Evolutionary conservation across 2,797 vertebrate genomes (phyloP).

Genomic region (Cossypha niveicapilla): DNA sequence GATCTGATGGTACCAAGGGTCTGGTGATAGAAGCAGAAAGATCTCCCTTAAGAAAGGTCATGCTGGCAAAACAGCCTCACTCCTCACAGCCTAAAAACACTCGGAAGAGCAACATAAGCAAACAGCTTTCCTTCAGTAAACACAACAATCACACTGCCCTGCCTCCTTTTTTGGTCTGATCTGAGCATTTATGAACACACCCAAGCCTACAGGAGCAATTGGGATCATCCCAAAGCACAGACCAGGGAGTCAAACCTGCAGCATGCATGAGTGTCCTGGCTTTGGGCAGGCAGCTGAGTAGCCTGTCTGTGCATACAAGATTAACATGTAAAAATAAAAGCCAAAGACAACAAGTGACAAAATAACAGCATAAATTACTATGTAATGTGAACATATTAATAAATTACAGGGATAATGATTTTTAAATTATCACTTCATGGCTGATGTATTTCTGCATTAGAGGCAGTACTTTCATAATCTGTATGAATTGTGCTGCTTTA

Average conservation of each 20-base stretch:
- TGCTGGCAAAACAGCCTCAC: not conserved
- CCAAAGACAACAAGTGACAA: not conserved
- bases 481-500: not conserved
- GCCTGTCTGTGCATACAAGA: not conserved
- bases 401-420: not conserved
- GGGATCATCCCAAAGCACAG: not conserved
- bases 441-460: not conserved
- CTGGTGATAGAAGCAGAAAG: not conserved
- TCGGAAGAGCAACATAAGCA: not conserved
- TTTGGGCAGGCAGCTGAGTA: not conserved
- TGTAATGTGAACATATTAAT: not conserved
- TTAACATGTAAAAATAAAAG: not conserved
- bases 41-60: not conserved
- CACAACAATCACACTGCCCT: fast-evolving
- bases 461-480: not conserved
- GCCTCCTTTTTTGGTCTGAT: not conserved
- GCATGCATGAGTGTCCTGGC: fast-evolving
- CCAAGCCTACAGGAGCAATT: fast-evolving
- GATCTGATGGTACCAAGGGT: not conserved
- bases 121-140: not conserved
- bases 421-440: not conserved
- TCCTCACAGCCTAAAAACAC: not conserved
- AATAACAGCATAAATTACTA: not conserved
- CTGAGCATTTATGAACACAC: not conserved
- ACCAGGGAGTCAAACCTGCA: fast-evolving